Conservation (phyloP, 2,888 invertebrate species). For the Reticulitermes lucifugus region DNA sequence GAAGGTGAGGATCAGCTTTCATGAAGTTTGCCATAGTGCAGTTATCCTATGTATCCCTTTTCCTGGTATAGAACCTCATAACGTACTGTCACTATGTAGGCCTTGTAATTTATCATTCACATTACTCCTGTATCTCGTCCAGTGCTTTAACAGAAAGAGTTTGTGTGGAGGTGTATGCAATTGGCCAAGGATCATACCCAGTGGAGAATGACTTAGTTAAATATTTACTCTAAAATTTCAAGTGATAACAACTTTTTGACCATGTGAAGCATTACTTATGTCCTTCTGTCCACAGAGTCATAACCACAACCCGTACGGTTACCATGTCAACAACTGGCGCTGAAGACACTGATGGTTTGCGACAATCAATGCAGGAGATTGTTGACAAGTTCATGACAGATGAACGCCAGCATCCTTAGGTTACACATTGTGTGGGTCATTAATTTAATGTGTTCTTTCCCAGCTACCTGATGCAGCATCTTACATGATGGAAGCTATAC, state of each 20-base stretch:
- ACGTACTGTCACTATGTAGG: too few relatives aligned
- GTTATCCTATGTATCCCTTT: too few relatives aligned
- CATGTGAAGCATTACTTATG: neutral
- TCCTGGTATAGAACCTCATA: too few relatives aligned
- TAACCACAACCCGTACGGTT: conserved; percentile 65
- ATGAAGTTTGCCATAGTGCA: too few relatives aligned
- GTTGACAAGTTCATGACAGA: conserved; percentile 69
- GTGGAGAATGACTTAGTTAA: too few relatives aligned
- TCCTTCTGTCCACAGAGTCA: conserved; percentile 62
- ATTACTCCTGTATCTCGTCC: too few relatives aligned
- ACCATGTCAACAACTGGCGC: conserved; percentile 61
- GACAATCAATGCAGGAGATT: conserved; percentile 68
- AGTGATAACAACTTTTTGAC: neutral
- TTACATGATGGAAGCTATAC: too few relatives aligned
- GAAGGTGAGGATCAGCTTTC: neutral
- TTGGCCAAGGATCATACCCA: too few relatives aligned
- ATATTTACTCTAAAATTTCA: neutral
- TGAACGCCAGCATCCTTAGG: conserved; percentile 60
- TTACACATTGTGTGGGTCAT: neutral
- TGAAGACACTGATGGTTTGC: conserved; percentile 61
- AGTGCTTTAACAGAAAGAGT: too few relatives aligned
- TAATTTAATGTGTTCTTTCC: neutral
- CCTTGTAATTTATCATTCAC: too few relatives aligned
- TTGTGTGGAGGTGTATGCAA: too few relatives aligned
- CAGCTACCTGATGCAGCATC: neutral